Evolutionary conservation across 2,797 vertebrate species (phyloP).

Genomic region (Sebastes goodei): DNA sequence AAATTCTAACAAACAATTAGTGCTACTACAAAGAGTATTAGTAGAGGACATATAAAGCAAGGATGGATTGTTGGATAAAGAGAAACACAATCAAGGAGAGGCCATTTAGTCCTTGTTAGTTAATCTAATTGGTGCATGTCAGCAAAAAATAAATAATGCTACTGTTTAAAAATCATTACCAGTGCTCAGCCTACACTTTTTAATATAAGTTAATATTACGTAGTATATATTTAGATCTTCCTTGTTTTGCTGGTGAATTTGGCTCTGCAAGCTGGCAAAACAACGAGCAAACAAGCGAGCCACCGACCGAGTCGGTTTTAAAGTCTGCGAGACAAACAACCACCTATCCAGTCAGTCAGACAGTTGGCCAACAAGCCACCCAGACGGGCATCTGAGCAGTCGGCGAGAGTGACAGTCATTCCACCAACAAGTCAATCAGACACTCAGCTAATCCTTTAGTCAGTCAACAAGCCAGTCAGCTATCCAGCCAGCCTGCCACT

Average conservation of each 20-base stretch:
- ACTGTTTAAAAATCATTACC: background rate
- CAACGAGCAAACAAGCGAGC: background rate
- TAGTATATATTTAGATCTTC: background rate
- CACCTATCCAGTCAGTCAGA: slow-evolving; percentile 7
- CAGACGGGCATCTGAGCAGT: slow-evolving; percentile 32
- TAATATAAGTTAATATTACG: background rate
- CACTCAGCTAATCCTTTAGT: slow-evolving; percentile 57
- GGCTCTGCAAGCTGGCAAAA: background rate
- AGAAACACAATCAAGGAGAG: slow-evolving; percentile 11
- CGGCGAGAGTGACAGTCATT: slow-evolving; percentile 53
- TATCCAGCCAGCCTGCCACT: slow-evolving; percentile 55
- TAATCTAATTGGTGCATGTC: slow-evolving; percentile 6
- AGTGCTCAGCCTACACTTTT: background rate
- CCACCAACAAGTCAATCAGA: slow-evolving; percentile 57
- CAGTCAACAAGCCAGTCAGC: slow-evolving; percentile 63
- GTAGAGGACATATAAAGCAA: background rate
- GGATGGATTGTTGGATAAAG: slow-evolving; percentile 7
- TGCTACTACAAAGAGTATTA: slow-evolving; percentile 1
- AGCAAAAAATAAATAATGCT: background rate
- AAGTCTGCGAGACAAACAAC: slow-evolving; percentile 23
- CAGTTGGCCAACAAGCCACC: slow-evolving; percentile 34
- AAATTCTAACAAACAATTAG: background rate
- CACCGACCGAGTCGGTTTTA: background rate
- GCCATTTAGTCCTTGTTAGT: background rate
- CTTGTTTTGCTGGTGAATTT: background rate